phyloP scores from a whole-genome alignment of 1,140 invertebrate species.

The Medauroidea extradentata region DNA sequence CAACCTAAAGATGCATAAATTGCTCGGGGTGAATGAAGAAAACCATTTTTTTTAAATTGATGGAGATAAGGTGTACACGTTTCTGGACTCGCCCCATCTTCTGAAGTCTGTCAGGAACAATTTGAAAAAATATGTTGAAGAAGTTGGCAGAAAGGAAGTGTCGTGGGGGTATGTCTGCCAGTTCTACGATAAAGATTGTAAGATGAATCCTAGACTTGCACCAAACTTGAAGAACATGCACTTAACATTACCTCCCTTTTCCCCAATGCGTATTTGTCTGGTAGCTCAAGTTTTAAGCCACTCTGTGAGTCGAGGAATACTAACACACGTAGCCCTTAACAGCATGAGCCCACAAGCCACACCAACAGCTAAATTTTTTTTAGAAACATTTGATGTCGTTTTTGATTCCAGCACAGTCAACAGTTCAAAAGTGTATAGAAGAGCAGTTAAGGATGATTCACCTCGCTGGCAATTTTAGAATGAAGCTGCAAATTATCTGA shows the following conservation, averaged over 20 bases:
- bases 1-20: background rate
- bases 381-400: background rate
- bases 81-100: background rate
- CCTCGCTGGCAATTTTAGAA: too few relatives aligned
- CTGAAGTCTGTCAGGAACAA: constrained; percentile 5
- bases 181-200: too few relatives aligned
- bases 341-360: background rate
- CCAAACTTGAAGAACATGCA: too few relatives aligned
- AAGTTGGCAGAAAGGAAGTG: too few relatives aligned
- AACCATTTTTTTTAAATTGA: background rate
- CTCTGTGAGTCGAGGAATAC: background rate
- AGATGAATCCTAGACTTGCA: too few relatives aligned
- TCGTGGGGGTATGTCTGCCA: too few relatives aligned
- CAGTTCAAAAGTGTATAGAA: too few relatives aligned
- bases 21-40: background rate
- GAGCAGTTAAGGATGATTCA: too few relatives aligned
- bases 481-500: too few relatives aligned
- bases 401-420: background rate
- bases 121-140: constrained; percentile 2
- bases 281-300: constrained; percentile 1
- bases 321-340: background rate
- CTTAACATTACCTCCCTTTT: background rate
- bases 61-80: background rate
- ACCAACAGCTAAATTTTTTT: background rate
- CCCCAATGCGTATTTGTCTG: background rate